Evolutionary conservation across 2,888 invertebrate genomes (phyloP).

Genomic region (Plagiodera versicolora): DNA sequence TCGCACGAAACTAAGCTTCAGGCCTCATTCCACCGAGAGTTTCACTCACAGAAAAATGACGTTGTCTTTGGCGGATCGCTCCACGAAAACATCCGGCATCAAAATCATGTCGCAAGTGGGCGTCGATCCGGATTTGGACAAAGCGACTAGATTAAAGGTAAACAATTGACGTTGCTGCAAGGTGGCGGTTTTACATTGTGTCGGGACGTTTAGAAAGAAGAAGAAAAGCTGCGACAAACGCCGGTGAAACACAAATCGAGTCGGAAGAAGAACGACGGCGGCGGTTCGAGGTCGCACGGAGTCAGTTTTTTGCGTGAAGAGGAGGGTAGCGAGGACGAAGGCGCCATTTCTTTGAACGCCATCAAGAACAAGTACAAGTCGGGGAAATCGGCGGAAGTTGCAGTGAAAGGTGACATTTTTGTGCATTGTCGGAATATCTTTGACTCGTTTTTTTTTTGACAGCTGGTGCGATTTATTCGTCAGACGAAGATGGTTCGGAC

Average conservation of each 20-base stretch:
- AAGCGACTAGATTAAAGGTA: slow-evolving; percentile 88
- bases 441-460: no score
- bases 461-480: slow-evolving; percentile 77
- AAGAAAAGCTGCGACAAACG: slow-evolving; percentile 90
- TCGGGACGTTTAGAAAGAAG: no score
- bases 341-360: slow-evolving; percentile 87
- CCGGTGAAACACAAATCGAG: slow-evolving; percentile 65
- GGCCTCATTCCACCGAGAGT: slow-evolving; percentile 98
- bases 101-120: slow-evolving; percentile 95
- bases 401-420: slow-evolving; percentile 16
- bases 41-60: slow-evolving; percentile 99
- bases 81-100: slow-evolving; percentile 90
- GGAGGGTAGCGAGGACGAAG: slow-evolving; percentile 92
- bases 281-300: slow-evolving; percentile 49
- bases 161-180: no score
- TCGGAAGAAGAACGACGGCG: slow-evolving; percentile 50
- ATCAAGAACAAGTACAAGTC: slow-evolving; percentile 94
- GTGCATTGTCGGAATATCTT: no score
- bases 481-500: slow-evolving; percentile 84
- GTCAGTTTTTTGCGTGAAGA: slow-evolving; percentile 62
- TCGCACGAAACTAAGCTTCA: slow-evolving; percentile 93
- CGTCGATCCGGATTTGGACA: slow-evolving; percentile 90
- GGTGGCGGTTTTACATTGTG: no score
- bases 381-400: slow-evolving; percentile 50
- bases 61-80: slow-evolving; percentile 92